Percentiles rank a stretch among this genome's conserved stretches.
Evolutionary conservation across 2,113 vertebrate genomes (phyloP).

Genomic region (Sprattus sprattus): DNA sequence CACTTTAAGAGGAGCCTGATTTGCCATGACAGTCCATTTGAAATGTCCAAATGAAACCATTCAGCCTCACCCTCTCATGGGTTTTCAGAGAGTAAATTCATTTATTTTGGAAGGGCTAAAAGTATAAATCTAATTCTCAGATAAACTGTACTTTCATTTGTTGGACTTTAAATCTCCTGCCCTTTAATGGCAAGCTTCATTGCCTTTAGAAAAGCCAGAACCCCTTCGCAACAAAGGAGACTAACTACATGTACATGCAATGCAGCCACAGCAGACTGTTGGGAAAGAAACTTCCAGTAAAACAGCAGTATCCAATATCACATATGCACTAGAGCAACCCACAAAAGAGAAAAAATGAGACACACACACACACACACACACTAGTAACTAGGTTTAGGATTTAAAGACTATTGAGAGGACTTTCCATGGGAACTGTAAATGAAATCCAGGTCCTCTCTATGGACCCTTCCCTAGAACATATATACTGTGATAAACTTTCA

Average conservation of each 20-base stretch:
- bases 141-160: conserved; percentile 63
- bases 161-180: conserved; percentile 54
- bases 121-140: conserved; percentile 49
- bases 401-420: not conserved
- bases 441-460: not conserved
- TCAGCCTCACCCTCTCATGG: conserved; percentile 38
- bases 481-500: not conserved
- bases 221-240: not conserved
- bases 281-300: conserved; percentile 6
- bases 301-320: conserved; percentile 8
- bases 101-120: conserved; percentile 56
- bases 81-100: conserved; percentile 58
- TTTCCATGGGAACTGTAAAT: conserved; percentile 13
- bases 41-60: conserved; percentile 45
- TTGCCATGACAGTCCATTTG: conserved; percentile 51
- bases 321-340: not conserved
- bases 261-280: not conserved
- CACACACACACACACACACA: not conserved
- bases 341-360: not conserved
- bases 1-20: conserved; percentile 61
- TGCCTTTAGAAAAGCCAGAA: conserved; percentile 42
- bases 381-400: not conserved
- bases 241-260: not conserved
- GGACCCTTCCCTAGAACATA: not conserved
- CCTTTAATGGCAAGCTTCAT: conserved; percentile 48